Base-by-base conservation (phyloP, 2,888 invertebrate genomes). In the Isotomurus palustris region DNA sequence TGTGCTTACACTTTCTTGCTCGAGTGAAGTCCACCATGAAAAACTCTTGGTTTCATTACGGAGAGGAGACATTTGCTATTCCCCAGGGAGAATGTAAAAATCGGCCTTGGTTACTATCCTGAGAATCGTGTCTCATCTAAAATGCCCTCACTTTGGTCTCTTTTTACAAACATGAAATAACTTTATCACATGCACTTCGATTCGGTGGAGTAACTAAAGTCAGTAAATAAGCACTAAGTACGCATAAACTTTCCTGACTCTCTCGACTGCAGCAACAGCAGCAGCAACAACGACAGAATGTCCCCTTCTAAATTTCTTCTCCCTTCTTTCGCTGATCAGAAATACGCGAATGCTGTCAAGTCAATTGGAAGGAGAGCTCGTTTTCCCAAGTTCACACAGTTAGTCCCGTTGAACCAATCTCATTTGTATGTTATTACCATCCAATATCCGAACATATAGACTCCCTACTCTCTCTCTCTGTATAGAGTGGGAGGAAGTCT, bases 1-100 rank as follows among this genome's bases (percentile, higher is more conserved):
- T n/a, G n/a, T n/a, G n/a, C n/a, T n/a, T n/a, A n/a, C n/a, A n/a
- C n/a, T n/a, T n/a, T n/a, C n/a, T n/a, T n/a, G n/a, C n/a, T n/a
- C n/a, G n/a, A n/a, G n/a, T n/a, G n/a, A 43, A 22, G 43, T 43
- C 43, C 43, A 22, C 17, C 32, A 35, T n/a, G n/a, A n/a, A n/a
- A n/a, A n/a, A n/a, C n/a, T n/a, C 49, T 49, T 49, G 29, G 35
- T 49, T 49, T 49, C 49, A 49, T 35, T 49, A 35, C n/a, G n/a
- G 19, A 29, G 32, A 29, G n/a, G 19, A 29, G 32, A 29, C 49
- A 35, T 49, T 32, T 32, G n/a, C 35, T 21, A 14, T n/a, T 19
- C n/a, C 35, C 49, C 49, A 32, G 29, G 49, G 35, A 32, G 35
- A 35, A 8, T 49, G 22, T 49, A 17, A 29, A 27, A 25, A 47